Evolutionary conservation across 30 jellyfish, hydroid and myxozoan species (phyloP).

Genomic region (Aurelia sp.): DNA sequence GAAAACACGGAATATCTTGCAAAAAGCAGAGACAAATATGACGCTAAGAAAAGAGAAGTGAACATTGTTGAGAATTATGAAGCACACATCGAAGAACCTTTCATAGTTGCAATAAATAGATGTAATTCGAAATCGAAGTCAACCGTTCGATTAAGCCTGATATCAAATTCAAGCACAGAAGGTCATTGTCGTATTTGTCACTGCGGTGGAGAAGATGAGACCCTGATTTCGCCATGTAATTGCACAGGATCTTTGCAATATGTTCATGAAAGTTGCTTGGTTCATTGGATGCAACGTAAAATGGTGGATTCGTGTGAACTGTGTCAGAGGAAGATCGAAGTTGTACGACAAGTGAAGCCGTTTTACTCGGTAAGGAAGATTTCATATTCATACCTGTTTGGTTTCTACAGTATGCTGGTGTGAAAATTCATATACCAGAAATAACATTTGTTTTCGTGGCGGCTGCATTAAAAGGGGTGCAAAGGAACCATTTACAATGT

Average conservation of each 20-base stretch:
- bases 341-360: constrained; percentile 50
- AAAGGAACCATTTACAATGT: too few relatives aligned
- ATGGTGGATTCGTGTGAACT: constrained; percentile 61
- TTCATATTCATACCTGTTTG: neutral
- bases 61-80: neutral
- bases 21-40: neutral
- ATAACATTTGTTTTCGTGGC: too few relatives aligned
- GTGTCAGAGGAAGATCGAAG: constrained; percentile 46
- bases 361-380: constrained; percentile 48
- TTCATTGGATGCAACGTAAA: constrained; percentile 77
- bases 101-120: neutral
- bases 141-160: constrained; percentile 9
- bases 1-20: too few relatives aligned
- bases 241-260: constrained; percentile 75
- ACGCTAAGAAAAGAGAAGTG: neutral
- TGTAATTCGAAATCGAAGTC: neutral
- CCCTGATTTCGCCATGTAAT: constrained; percentile 73
- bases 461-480: too few relatives aligned
- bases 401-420: neutral
- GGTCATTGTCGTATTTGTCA: constrained; percentile 68
- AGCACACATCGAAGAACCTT: neutral
- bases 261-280: constrained; percentile 77
- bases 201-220: constrained; percentile 66
- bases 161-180: constrained; percentile 15
- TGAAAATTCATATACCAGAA: neutral